These are phyloP conservation scores for Petrocephalus sullivani DNA, from an alignment of 2,797 vertebrate species.

Conservation along the genomic window DNA sequence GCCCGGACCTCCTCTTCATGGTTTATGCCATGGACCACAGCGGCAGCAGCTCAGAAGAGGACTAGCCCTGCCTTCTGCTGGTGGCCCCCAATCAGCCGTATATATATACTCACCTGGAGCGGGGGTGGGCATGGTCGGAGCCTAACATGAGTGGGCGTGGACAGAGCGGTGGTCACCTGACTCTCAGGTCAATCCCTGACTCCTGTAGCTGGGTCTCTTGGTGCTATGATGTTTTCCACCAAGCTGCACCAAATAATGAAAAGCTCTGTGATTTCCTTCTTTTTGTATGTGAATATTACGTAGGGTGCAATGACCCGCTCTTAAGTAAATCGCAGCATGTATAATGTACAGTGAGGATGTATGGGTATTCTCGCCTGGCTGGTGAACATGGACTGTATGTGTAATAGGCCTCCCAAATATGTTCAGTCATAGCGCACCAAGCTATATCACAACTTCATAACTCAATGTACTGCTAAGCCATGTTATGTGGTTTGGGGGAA, in stretches of 20 bases:
- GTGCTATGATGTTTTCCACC: slow-evolving; percentile 25
- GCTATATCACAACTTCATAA: not conserved
- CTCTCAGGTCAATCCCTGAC: slow-evolving; percentile 9
- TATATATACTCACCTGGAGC: not conserved
- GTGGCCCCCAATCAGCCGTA: not conserved
- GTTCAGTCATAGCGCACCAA: not conserved
- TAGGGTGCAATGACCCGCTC: not conserved
- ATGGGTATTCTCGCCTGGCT: not conserved
- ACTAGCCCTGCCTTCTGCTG: slow-evolving; percentile 41
- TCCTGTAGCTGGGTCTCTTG: slow-evolving; percentile 21
- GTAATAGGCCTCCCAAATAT: not conserved
- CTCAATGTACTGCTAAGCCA: not conserved
- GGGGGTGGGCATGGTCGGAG: not conserved
- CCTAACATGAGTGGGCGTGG: not conserved
- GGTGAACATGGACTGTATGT: not conserved
- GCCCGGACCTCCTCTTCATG: slow-evolving; percentile 78
- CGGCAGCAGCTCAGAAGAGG: slow-evolving; percentile 64
- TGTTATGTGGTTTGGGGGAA: not conserved
- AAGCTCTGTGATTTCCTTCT: slow-evolving; percentile 12
- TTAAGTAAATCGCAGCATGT: not conserved
- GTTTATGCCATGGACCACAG: slow-evolving; percentile 69
- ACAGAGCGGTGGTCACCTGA: slow-evolving; percentile 15
- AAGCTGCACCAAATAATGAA: slow-evolving; percentile 10
- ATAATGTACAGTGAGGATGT: not conserved
- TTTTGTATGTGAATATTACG: slow-evolving; percentile 7